Evolutionary conservation across 1,140 invertebrate genomes (phyloP), one percentile per base, ranked within the genome.

Genomic region (Acyrthosiphon pisum): DNA sequence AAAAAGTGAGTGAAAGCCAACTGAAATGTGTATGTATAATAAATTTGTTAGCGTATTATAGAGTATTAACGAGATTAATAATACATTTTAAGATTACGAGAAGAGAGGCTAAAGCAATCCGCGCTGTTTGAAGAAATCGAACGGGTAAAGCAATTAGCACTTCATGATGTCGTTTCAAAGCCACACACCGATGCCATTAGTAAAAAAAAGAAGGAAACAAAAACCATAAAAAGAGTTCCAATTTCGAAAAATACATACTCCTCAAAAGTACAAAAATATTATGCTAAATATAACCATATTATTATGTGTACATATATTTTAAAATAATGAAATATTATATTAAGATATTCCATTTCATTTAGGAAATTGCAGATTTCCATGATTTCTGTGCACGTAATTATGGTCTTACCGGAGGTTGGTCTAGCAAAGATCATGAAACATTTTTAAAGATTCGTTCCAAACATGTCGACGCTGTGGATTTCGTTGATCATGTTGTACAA

Each of bases 201-300:
- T 30, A 83, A 46, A 68, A 83, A 48, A 86, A 93, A 86, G 3
- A 93, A 93, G 8, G 26, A 84, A 20, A 41, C 11, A 30, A 86
- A n/a, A 83, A 23, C 35, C 14, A 86, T 84, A 9, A 84, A 56
- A 41, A 26, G 91, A 86, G 41, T 83, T 56, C 91, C 91, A 3
- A 93, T 93, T 44, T 93, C 91, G 9, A 93, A 86, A 93, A 93
- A 93, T 50, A 93, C n/a, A 22, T 93, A 93, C 20, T 50, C 91
- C 23, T 84, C 91, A 41, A 93, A 93, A 93, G 91, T 93, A 92
- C 11, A 83, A 37, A 92, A 1, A 53, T 56, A 60, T 41, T 46
- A 81, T 76, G 9, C 8, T 46, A 9, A 90, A 37, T 53, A 26
- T n/a, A n/a, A n/a, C n/a, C 30, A 8, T 50, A 35, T 14, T 14